Percentiles rank a stretch among this genome's conserved stretches.
phyloP scores from a whole-genome alignment of 2,888 invertebrate genomes.

The Scelioninae gen. 1 region DNA sequence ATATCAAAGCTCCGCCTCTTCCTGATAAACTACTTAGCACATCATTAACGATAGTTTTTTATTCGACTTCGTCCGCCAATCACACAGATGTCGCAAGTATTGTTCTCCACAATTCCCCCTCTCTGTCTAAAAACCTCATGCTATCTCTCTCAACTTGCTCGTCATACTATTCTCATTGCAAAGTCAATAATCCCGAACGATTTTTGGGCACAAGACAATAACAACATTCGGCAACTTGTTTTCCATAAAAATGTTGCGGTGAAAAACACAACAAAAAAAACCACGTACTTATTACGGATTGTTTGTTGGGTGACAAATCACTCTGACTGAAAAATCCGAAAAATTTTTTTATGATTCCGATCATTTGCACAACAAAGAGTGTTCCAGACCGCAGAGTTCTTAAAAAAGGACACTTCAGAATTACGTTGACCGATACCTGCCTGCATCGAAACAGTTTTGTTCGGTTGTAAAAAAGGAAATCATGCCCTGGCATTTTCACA shows the following conservation, averaged over 20 bases:
- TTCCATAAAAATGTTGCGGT: not conserved
- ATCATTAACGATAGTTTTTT: no score
- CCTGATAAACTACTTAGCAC: no score
- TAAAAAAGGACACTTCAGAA: slow-evolving; percentile 58
- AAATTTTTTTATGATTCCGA: slow-evolving; percentile 39
- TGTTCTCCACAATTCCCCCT: no score
- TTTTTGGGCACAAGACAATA: no score
- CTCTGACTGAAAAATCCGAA: slow-evolving; percentile 1
- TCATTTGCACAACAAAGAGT: slow-evolving; percentile 50
- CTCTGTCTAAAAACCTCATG: no score
- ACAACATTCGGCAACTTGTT: not conserved
- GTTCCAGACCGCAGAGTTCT: slow-evolving; percentile 36
- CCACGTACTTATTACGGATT: slow-evolving; percentile 13
- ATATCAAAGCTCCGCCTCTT: no score
- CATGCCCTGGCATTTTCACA: slow-evolving; percentile 44
- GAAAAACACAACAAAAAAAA: slow-evolving; percentile 21
- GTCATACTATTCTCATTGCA: no score
- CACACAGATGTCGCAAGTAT: no score
- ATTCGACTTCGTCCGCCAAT: no score
- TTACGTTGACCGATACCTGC: slow-evolving; percentile 57
- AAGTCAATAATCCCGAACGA: no score
- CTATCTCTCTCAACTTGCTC: no score
- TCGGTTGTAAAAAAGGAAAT: slow-evolving; percentile 57
- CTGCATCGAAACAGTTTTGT: slow-evolving; percentile 55
- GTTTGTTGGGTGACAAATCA: slow-evolving; percentile 38